Conservation (phyloP, 2,797 vertebrate species). For the Xenopus petersii region DNA sequence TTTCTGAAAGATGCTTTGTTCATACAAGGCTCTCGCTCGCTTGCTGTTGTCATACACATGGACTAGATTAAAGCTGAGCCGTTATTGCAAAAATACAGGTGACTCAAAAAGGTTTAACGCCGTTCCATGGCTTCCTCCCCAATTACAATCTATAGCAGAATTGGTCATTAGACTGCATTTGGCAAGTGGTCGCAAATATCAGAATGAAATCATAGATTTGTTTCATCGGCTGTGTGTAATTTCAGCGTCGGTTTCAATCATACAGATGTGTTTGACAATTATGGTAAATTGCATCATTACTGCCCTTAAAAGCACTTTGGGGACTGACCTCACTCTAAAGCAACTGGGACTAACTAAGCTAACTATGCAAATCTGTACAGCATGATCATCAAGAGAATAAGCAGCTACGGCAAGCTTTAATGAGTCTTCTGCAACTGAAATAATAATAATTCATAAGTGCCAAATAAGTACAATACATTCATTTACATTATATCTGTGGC, state of each 20-base stretch:
- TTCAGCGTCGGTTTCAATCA: background rate
- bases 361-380: too few relatives aligned
- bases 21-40: too few relatives aligned
- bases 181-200: background rate
- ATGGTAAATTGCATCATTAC: background rate
- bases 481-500: too few relatives aligned
- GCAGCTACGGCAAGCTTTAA: too few relatives aligned
- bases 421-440: too few relatives aligned
- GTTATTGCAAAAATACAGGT: background rate
- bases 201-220: background rate
- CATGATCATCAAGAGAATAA: too few relatives aligned
- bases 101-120: background rate
- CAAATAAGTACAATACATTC: too few relatives aligned
- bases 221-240: background rate
- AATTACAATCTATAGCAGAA: background rate
- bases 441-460: too few relatives aligned
- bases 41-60: background rate
- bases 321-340: background rate
- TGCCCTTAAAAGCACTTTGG: background rate
- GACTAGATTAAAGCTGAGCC: background rate
- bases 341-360: background rate
- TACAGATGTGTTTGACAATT: background rate
- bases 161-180: background rate
- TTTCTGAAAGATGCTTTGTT: too few relatives aligned
- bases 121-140: background rate